A percentile compares a stretch with the other conserved stretches of the same genome.
Evolutionary conservation across 2,113 vertebrate species (phyloP).

Genomic region (Ptilorrhoa leucosticta): DNA sequence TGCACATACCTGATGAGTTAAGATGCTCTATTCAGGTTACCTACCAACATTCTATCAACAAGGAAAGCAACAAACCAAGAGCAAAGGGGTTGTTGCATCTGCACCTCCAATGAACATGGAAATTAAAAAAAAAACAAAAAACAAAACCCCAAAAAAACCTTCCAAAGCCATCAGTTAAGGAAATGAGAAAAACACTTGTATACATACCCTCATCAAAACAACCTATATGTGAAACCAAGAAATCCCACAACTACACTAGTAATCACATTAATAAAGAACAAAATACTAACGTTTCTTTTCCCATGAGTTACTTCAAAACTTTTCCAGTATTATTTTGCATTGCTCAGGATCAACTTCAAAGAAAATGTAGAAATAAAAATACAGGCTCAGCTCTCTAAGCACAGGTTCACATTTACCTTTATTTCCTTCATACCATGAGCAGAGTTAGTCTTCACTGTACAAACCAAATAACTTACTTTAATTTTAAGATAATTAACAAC

Average conservation of each 20-base stretch:
- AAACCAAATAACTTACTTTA: background rate
- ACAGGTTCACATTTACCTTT: background rate
- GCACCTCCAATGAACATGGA: fast-evolving
- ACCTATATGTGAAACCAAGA: background rate
- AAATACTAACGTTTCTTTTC: background rate
- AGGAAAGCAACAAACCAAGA: background rate
- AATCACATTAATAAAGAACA: background rate
- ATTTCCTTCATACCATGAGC: background rate
- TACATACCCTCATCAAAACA: background rate
- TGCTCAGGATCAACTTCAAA: background rate
- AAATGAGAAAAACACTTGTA: background rate
- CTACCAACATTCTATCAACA: background rate
- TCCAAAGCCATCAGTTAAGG: background rate
- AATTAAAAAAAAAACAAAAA: background rate
- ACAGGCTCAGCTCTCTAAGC: background rate
- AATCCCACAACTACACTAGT: background rate
- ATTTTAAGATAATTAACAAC: background rate
- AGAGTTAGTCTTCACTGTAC: background rate
- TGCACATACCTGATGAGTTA: background rate
- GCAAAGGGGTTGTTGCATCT: fast-evolving
- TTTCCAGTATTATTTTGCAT: background rate
- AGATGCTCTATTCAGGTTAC: background rate
- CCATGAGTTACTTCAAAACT: background rate
- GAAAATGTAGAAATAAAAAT: background rate
- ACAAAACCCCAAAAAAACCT: too few species aligned